A percentile compares a stretch with the other conserved stretches of the same genome.
phyloP scores from a whole-genome alignment of 2,797 vertebrate genomes.

The Anguilla anguilla region DNA sequence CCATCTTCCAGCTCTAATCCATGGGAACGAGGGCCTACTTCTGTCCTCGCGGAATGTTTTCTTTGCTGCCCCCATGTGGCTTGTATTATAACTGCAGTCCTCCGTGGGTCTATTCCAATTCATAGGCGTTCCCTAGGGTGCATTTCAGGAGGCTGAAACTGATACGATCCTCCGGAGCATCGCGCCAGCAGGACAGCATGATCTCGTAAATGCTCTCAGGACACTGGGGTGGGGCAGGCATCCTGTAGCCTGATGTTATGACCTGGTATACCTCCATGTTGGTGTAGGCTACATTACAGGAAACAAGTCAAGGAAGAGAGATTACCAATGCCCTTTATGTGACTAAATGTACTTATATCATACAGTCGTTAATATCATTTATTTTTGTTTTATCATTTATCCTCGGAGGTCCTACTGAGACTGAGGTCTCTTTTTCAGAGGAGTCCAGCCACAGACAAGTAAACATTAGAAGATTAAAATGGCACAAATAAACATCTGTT shows the following conservation, averaged over 20 bases:
- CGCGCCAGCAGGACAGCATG: slow-evolving; percentile 66
- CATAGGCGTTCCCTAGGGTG: slow-evolving; percentile 44
- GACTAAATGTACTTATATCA: background rate
- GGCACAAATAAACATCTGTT: background rate
- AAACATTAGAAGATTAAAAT: background rate
- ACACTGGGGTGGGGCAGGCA: slow-evolving; percentile 59
- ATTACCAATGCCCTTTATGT: background rate
- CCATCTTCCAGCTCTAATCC: background rate
- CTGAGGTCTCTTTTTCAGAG: background rate
- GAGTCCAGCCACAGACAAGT: background rate
- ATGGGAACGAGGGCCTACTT: background rate
- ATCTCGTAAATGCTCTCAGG: slow-evolving; percentile 43
- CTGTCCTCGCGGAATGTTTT: background rate
- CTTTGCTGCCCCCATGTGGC: slow-evolving; percentile 38
- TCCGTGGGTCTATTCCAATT: slow-evolving; percentile 1
- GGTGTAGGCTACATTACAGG: slow-evolving; percentile 30
- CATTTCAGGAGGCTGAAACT: slow-evolving; percentile 52
- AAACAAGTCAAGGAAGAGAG: background rate
- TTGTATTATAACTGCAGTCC: background rate
- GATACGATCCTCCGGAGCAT: slow-evolving; percentile 53
- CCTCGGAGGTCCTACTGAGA: background rate
- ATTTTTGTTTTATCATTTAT: background rate
- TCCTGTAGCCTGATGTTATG: slow-evolving; percentile 57
- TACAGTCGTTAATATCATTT: background rate
- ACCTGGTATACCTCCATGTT: slow-evolving; percentile 55